Evolutionary conservation across 2,797 vertebrate species (phyloP), one percentile per base, ranked within the genome.

Genomic region (Gouania willdenowi): DNA sequence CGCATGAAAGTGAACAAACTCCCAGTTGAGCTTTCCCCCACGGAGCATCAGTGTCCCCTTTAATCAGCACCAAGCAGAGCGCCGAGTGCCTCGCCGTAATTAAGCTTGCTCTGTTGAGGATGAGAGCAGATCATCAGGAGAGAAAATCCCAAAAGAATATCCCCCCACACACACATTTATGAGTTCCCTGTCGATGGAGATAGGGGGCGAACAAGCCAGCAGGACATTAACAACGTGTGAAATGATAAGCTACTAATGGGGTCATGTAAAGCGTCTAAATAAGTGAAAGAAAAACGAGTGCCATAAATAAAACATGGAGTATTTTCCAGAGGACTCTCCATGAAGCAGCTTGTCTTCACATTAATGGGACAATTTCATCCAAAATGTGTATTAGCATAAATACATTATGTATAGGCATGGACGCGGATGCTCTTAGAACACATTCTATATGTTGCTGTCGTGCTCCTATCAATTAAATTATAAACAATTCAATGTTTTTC

Each of bases 51-150:
- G 57, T 72, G 77, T 80, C 71, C 71, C 61, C 60, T 81, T 82
- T 86, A 85, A 85, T 87, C 84, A 81, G 72, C 62, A 52, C 46
- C 47, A 53, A 71, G 76, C 79, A 81, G 68, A 78, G 76, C 38
- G 22, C 43, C 18, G 42, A 56, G 61, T 77, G 69, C 54, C 54
- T 32, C 33, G 26, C 41, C 66, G 71, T 82, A 80, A 85, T 85
- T 82, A 79, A 82, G 70, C 61, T 57, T 24, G 60, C 63, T 63
- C 67, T 27, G 10, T 25, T 1, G 53, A 70, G 75, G 70, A 78
- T 77, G 65, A 79, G 65, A 70, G 46, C 32, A 71, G 58, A 79
- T 79, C 74, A 73, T 77, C 74, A 25, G 51, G 63, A 75, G 65
- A 58, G 50, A 52, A 52, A 70, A 66, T 45, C 39, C 62, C 33